Evolutionary conservation across 2,113 vertebrate species (phyloP), one percentile per base, ranked within the genome.

Genomic region (Leucoraja erinaceus): DNA sequence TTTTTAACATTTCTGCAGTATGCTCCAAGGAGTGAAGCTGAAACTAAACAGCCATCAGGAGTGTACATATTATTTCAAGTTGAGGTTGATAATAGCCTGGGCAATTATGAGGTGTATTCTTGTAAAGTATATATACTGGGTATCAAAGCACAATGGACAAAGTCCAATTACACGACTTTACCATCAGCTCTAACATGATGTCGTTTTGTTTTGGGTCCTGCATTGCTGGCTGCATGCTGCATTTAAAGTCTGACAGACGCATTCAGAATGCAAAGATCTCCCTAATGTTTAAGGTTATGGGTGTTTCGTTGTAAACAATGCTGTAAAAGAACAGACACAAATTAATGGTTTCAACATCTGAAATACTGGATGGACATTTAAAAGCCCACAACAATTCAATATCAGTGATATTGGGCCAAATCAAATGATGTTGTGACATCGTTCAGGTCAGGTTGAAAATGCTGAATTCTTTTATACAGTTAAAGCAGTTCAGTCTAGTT

Each of bases 1-100:
- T 94, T 94, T 93, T 93, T 93, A 94, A 95, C 94, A n/a, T 95
- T 95, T 95, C 95, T 92, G 81, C 93, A 0, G 0, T 78, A 0
- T 94, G 94, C 94, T 93, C 54, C 5, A 33, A 95, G 93, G 94
- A 93, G 93, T 91, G 70, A 91, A 91, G 90, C 68, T 72, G 90
- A 72, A 72, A 91, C 90, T 72, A 91, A 91, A 91, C 66, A 91
- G 38, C 90, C 90, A 72, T 91, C 88, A 72, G 68, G 68, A 74
- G 47, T 72, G 68, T 91, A 33, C 25, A 72, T 91, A 38, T 91
- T 91, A 91, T 74, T 72, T 54, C 90, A 54, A 91, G 22, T 91
- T 91, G 66, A 38, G 88, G 88, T 38, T 20, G 20, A 63, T 70
- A 90, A 90, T 70, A 90, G 88, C 25, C 22, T 54, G 68, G 72